A percentile compares a stretch with the other conserved stretches of the same genome.
Evolutionary conservation across 2,797 vertebrate genomes (phyloP).

Genomic region (Carcharodon carcharias): DNA sequence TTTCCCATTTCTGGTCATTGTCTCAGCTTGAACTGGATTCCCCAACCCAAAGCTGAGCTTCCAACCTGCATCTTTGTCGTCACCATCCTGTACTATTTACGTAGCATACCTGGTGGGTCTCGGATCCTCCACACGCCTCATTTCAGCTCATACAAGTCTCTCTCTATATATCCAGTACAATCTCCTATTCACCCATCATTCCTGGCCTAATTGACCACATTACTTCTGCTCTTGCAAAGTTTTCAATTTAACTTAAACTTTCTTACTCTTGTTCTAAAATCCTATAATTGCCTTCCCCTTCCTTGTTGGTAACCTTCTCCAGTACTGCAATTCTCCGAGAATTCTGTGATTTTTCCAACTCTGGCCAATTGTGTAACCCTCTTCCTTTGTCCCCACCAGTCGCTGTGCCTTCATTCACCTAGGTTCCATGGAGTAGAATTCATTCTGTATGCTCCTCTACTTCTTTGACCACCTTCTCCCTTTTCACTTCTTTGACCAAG

Average conservation of each 20-base stretch:
- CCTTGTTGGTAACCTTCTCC: background rate
- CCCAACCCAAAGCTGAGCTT: background rate
- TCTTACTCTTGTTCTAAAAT: background rate
- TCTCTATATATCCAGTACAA: background rate
- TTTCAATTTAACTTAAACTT: background rate
- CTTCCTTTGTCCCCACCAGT: background rate
- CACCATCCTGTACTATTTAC: background rate
- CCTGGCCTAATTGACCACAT: background rate
- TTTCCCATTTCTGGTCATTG: background rate
- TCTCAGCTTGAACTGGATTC: background rate
- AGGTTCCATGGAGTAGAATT: background rate
- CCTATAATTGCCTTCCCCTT: background rate
- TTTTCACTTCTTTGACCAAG: background rate
- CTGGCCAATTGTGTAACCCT: background rate
- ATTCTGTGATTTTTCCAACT: background rate
- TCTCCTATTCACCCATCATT: background rate
- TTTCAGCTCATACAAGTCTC: background rate
- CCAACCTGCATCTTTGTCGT: no score
- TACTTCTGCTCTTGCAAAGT: background rate
- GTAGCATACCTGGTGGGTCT: background rate
- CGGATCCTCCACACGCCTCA: background rate
- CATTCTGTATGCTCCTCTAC: background rate
- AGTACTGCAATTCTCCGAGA: background rate
- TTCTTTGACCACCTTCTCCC: background rate
- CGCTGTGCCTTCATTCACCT: background rate